Base-by-base conservation (phyloP, 2,113 vertebrate species). In the Apeltes quadracus region DNA sequence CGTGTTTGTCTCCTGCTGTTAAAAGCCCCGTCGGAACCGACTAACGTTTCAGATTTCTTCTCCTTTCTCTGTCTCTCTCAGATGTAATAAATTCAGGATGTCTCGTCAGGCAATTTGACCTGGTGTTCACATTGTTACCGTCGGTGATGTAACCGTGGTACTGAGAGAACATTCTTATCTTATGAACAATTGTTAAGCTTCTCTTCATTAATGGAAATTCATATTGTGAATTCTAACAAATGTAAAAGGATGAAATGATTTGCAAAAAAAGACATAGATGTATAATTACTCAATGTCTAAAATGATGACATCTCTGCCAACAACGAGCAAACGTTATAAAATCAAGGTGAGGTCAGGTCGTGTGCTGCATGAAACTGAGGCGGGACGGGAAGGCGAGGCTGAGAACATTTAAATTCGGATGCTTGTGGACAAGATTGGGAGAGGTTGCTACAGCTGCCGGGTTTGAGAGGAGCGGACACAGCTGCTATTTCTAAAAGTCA, bases 361-460 rank as follows among this genome's bases (percentile, higher is more conserved):
- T 23, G 39, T 57, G 46, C 69, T 9, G 7, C 32, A 16, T 59
- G 22, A 64, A 53, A 65, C 32, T 10, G 16, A 34, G 43, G 36
- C 58, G 66, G 61, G 64, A 36, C 71, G 75, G 65, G 55, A 74
- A 72, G 43, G 32, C 41, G 39, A 32, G 25, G 66, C 68, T 71
- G 32, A 71, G 73, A 76, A 61, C 81, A 78, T 88, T 63, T 69
- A 72, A 66, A 74, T 84, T 75, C 50, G 67, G 41, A 70, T 51
- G 56, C 79, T 81, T 63, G 64, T 57, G 68, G 81, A 67, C 46
- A 12, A 69, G 57, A 76, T 83, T 79, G 72, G 69, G 81, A 73
- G 79, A 68, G 67, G 65, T 82, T 83, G 74, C 69, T 79, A 76
- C 80, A 89, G 87, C 85, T 83, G 82, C 80, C 27, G 82, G 72